Conservation (phyloP, 2,113 vertebrate genomes). For the Plectropomus leopardus region DNA sequence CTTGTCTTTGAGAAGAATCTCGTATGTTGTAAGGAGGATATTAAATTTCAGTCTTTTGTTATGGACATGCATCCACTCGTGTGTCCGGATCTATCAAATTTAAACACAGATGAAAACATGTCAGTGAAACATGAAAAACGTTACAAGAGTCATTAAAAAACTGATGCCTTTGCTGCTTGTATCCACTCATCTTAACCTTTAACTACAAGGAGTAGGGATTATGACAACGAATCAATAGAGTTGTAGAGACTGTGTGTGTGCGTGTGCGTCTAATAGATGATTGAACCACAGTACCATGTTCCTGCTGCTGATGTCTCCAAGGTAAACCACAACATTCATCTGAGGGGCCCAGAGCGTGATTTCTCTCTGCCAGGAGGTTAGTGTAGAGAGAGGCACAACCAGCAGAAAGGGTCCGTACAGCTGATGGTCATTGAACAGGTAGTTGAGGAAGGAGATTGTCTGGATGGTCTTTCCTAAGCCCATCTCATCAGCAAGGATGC, state of each 20-base stretch:
- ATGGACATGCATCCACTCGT: constrained; percentile 98
- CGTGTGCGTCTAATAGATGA: neutral
- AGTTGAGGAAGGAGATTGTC: constrained; percentile 97
- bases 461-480: constrained; percentile 98
- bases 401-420: constrained; percentile 95
- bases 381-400: constrained; percentile 96
- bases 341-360: constrained; percentile 95
- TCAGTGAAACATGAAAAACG: neutral
- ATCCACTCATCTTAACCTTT: neutral
- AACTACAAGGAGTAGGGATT: neutral
- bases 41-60: constrained; percentile 97
- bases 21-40: constrained; percentile 96
- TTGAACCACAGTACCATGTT: constrained; percentile 89
- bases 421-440: constrained; percentile 95
- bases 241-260: neutral
- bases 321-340: constrained; percentile 97
- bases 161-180: neutral
- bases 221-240: neutral
- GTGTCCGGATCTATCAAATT: constrained; percentile 91
- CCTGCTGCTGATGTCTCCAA: constrained; percentile 97
- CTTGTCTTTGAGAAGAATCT: constrained; percentile 99
- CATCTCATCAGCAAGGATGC: constrained; percentile 99
- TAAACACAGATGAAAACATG: constrained; percentile 22
- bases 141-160: neutral
- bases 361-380: constrained; percentile 99